Evolutionary conservation across 2,797 vertebrate genomes (phyloP).

Genomic region (Emydoidea blandingii): DNA sequence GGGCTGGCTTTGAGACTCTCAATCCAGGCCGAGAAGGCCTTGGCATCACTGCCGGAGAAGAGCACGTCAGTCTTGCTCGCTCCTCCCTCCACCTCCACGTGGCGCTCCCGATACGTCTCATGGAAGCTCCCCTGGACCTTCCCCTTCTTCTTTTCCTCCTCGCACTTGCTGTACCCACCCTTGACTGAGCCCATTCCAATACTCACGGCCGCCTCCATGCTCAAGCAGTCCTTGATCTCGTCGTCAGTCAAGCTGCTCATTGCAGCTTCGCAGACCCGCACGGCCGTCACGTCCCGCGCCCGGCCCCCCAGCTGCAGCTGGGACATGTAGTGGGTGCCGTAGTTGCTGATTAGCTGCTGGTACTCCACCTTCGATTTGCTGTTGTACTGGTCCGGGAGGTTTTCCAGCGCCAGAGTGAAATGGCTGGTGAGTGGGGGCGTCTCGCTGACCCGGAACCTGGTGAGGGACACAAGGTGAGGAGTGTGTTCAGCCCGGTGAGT

Average conservation of each 20-base stretch:
- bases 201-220: slow-evolving; percentile 79
- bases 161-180: slow-evolving; percentile 71
- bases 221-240: slow-evolving; percentile 84
- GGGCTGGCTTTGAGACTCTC: slow-evolving; percentile 76
- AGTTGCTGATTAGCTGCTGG: slow-evolving; percentile 83
- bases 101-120: slow-evolving; percentile 83
- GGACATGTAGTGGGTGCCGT: slow-evolving; percentile 89
- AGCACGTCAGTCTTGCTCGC: slow-evolving; percentile 67
- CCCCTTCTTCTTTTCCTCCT: slow-evolving; percentile 72
- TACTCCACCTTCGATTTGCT: slow-evolving; percentile 71
- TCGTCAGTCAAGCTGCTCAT: slow-evolving; percentile 80
- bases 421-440: slow-evolving; percentile 75
- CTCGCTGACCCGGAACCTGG: slow-evolving; percentile 81
- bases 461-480: neutral
- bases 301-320: slow-evolving; percentile 85
- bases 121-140: slow-evolving; percentile 83
- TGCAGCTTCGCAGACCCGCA: slow-evolving; percentile 84
- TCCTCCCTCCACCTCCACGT: slow-evolving; percentile 81
- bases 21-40: slow-evolving; percentile 85
- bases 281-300: slow-evolving; percentile 84
- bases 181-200: neutral
- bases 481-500: too few relatives aligned
- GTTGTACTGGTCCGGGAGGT: slow-evolving; percentile 81
- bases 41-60: neutral
- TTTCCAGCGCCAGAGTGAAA: slow-evolving; percentile 77